These are phyloP conservation scores for Pelodytes ibericus DNA, from an alignment of 2,797 vertebrate species.

Conservation along the genomic window DNA sequence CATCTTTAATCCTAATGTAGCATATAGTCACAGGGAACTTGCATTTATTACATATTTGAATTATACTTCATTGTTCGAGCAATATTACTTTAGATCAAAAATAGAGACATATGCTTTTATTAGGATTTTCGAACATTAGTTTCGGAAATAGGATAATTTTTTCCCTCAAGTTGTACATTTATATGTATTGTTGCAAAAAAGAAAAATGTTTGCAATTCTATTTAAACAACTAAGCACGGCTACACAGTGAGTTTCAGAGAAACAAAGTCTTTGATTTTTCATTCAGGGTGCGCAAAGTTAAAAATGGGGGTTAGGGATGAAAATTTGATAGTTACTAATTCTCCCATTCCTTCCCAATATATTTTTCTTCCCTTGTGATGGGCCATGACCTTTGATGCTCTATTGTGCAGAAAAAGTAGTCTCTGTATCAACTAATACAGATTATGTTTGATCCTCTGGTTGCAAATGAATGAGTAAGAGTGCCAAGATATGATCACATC, in stretches of 20 bases:
- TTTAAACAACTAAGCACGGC: conserved; percentile 21
- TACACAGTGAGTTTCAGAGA: background rate
- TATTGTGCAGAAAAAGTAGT: too few relatives aligned
- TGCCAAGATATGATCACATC: too few relatives aligned
- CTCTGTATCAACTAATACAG: too few relatives aligned
- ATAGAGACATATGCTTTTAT: conserved; percentile 38
- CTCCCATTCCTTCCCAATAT: too few relatives aligned
- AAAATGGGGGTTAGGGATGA: too few relatives aligned
- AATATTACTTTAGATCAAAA: conserved; percentile 43
- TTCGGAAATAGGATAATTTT: conserved; percentile 44
- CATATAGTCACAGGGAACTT: conserved; percentile 15
- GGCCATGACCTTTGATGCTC: too few relatives aligned
- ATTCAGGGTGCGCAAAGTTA: too few relatives aligned
- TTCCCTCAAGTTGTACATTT: conserved; percentile 45
- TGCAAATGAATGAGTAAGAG: too few relatives aligned
- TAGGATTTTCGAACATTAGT: conserved; percentile 40
- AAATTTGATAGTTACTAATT: too few relatives aligned
- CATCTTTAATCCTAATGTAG: conserved; percentile 10
- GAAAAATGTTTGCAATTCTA: conserved; percentile 22
- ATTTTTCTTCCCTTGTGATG: too few relatives aligned
- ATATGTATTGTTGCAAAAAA: conserved; percentile 19
- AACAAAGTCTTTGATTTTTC: background rate
- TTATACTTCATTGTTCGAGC: conserved; percentile 22
- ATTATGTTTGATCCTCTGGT: too few relatives aligned
- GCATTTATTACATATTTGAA: conserved; percentile 35